Base-by-base conservation (phyloP, 2,888 invertebrate genomes). In the Xylocampa areola region DNA sequence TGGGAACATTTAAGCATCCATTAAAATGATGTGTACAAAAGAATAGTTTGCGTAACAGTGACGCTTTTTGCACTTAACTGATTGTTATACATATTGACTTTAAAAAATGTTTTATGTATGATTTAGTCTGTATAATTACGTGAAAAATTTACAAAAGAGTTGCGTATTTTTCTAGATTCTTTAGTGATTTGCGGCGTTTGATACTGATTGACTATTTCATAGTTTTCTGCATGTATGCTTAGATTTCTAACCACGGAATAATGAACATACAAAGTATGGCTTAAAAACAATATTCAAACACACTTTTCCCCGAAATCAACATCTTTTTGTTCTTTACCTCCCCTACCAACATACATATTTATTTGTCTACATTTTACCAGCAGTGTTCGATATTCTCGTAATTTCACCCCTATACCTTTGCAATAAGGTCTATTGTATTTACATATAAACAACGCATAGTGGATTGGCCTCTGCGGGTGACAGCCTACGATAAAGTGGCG, bases 401-500 rank as follows among this genome's bases (percentile, higher is more conserved):
- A 50, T 29, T 17, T 74, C 52, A 6, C 14, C 37, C 37, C 32
- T 70, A 57, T 32, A 0, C 7, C 25, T 4, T 51, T 40, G 58
- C 36, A 10, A 59, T 74, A 74, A 59, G 39, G 73, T 68, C 40
- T 64, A 60, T 52, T 14, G 29, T 16, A 53, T 59, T 61, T 61
- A 44, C 54, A 58, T 73, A 68, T 68, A 72, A 68, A 74, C 73
- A 73, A 58, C 48, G 66, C 51, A 64, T 66, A 76, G 58, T 72
- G 76, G 68, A 84, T 82, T 75, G 84, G 73, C 62, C 62, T 66
- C 85, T 89, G 89, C 65, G 65, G 77, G 44, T 87, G 90, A 89
- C 89, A 90, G 87, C 63, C 68, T 29, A 77, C 86, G 89, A 88
- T 88, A 83, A 83, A 87, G 89, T 87, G 87, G 79, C 86, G 89